Percentiles rank a stretch among this genome's conserved stretches.
phyloP scores from a whole-genome alignment of 2,113 vertebrate species.

The Gila orcuttii region DNA sequence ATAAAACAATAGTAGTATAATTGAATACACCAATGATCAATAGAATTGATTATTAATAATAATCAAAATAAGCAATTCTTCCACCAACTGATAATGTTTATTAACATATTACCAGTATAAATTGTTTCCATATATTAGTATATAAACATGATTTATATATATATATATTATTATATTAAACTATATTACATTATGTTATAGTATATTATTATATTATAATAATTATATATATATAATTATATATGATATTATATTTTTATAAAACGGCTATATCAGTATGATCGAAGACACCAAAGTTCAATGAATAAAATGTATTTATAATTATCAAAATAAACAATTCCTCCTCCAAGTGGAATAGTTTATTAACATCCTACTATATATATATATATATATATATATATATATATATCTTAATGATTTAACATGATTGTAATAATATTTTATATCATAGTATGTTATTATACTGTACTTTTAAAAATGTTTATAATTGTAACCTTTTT shows the following conservation, averaged over 20 bases:
- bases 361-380: too few species aligned
- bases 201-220: too few species aligned
- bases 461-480: not conserved
- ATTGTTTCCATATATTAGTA: too few species aligned
- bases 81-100: not conserved
- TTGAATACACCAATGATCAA: not conserved
- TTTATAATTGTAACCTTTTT: not conserved
- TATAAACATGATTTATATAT: not conserved
- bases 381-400: too few species aligned
- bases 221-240: too few species aligned
- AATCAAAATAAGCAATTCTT: not conserved
- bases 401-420: not conserved
- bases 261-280: too few species aligned
- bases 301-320: too few species aligned
- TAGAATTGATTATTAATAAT: not conserved
- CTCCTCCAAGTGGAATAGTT: too few species aligned
- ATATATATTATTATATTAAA: too few species aligned
- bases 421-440: not conserved
- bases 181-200: not conserved
- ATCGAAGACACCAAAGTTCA: too few species aligned
- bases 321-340: too few species aligned
- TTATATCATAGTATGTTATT: not conserved
- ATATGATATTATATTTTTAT: too few species aligned
- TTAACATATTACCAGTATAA: not conserved
- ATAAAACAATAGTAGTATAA: not conserved